Conservation (phyloP, 2,113 vertebrate species). For the Anoura caudifer region DNA sequence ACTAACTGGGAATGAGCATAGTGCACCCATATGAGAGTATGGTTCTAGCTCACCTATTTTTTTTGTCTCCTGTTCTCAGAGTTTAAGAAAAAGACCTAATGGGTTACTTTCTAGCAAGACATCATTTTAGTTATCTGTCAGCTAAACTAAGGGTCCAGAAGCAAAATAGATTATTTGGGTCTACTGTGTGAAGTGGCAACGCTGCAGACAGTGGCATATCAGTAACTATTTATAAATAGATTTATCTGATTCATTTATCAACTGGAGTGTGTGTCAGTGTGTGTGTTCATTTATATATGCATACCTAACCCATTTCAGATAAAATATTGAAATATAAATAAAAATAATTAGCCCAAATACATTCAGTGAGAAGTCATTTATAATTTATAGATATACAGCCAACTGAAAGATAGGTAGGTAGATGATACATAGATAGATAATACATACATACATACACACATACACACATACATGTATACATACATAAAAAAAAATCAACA, state of each 20-base stretch:
- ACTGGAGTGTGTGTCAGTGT: not conserved
- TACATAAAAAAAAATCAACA: not conserved
- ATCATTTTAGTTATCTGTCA: constrained; percentile 74
- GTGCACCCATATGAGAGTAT: not conserved
- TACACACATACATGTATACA: not conserved
- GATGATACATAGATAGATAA: no score
- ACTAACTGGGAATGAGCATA: constrained; percentile 6
- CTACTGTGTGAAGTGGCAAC: constrained; percentile 56
- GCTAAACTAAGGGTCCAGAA: constrained; percentile 72
- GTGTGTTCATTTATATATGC: not conserved
- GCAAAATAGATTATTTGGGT: constrained; percentile 71
- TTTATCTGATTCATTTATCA: constrained; percentile 64
- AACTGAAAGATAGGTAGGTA: not conserved
- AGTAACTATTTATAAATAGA: constrained; percentile 71
- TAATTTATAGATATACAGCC: not conserved
- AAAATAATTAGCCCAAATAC: not conserved
- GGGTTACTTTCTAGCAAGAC: constrained; percentile 60
- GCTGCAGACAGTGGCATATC: constrained; percentile 52
- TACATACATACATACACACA: no score
- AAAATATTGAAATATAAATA: not conserved
- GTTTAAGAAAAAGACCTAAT: constrained; percentile 68
- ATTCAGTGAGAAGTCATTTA: not conserved
- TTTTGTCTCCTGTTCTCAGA: constrained; percentile 54
- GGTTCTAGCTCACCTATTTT: not conserved
- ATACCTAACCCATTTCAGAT: not conserved